Base-by-base conservation (phyloP, 1,140 invertebrate genomes). In the Physella acuta region DNA sequence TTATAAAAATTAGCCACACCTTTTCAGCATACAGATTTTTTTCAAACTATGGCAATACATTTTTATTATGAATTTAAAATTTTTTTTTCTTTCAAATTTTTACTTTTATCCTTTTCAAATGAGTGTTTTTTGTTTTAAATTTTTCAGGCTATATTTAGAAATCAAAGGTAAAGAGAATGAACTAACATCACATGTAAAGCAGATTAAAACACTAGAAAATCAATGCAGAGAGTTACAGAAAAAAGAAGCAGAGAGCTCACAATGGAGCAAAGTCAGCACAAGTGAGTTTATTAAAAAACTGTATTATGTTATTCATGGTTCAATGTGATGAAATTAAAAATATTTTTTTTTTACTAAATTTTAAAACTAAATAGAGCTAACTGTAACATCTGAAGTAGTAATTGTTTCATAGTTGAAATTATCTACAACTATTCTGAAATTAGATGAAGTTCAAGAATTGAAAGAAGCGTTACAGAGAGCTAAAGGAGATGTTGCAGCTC, bases 361-460 rank as follows among this genome's bases (percentile, higher is more conserved):
- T n/a, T n/a, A n/a, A n/a, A n/a, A n/a, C n/a, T n/a, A n/a, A n/a
- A n/a, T n/a, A n/a, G n/a, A n/a, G n/a, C n/a, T n/a, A n/a, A n/a
- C n/a, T n/a, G n/a, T n/a, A n/a, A n/a, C n/a, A n/a, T n/a, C n/a
- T n/a, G n/a, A n/a, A n/a, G n/a, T n/a, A n/a, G n/a, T n/a, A n/a
- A n/a, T n/a, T n/a, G n/a, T 67, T 30, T 55, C 16, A 24, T 59
- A 8, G 2, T n/a, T n/a, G n/a, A n/a, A n/a, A n/a, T n/a, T n/a
- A n/a, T n/a, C n/a, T n/a, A n/a, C n/a, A 26, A n/a, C n/a, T n/a
- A n/a, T n/a, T n/a, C n/a, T n/a, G n/a, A n/a, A n/a, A n/a, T n/a
- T 56, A 81, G 80, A 73, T 75, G 75, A 78, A 74, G 73, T 72
- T 14, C 71, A 76, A 70, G 75, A 82, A 63, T 55, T 81, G 34